Evolutionary conservation across 92 coral and sea anemone genomes (phyloP).

Genomic region (Scolanthus callimorphus): DNA sequence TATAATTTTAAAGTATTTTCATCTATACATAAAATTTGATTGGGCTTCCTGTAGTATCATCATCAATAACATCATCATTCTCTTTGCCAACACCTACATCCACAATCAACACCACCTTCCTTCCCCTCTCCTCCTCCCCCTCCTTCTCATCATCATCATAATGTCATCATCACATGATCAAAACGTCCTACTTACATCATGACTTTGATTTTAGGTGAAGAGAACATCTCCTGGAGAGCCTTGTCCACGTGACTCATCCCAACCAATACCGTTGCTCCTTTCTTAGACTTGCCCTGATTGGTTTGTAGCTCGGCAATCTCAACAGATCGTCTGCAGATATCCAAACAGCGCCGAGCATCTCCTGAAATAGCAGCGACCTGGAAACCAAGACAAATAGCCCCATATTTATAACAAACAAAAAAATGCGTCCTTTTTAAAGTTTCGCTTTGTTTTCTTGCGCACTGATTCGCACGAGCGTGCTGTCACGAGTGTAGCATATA

Average conservation of each 20-base stretch:
- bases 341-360: constrained; percentile 99
- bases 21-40: too few relatives aligned
- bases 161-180: too few relatives aligned
- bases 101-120: background rate
- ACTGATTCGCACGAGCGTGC: too few relatives aligned
- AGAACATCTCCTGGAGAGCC: constrained; percentile 96
- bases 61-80: background rate
- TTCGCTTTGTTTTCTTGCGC: too few relatives aligned
- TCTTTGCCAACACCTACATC: background rate
- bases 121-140: background rate
- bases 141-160: background rate
- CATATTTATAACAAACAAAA: background rate
- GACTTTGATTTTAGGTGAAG: constrained; percentile 93
- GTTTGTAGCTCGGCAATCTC: constrained; percentile 81
- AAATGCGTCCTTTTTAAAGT: background rate
- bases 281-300: constrained; percentile 22
- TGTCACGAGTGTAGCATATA: too few relatives aligned
- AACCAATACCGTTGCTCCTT: constrained; percentile 59
- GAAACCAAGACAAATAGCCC: background rate
- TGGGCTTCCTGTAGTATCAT: too few relatives aligned
- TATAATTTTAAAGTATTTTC: too few relatives aligned
- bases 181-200: constrained; percentile 66
- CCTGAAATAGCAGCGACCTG: constrained; percentile 99
- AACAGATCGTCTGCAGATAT: constrained; percentile 96
- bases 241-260: constrained; percentile 87